Conservation (phyloP, 92 coral and sea anemone genomes). For the Bergia sp. region DNA sequence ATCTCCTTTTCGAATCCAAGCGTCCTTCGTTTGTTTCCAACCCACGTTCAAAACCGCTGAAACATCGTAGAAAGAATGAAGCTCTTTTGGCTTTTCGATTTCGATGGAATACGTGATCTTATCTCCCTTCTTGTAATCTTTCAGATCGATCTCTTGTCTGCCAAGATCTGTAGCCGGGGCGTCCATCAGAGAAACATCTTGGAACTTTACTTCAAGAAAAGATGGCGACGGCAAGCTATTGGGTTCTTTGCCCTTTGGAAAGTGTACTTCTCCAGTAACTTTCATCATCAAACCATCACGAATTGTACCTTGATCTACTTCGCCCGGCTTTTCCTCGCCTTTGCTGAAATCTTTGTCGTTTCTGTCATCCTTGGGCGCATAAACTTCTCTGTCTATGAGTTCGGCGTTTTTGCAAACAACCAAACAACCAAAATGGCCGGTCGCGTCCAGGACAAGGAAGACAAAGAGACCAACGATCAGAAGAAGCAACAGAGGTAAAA, state of each 20-base stretch:
- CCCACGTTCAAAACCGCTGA: conserved; percentile 94
- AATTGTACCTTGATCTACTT: neutral
- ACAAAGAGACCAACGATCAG: conserved; percentile 70
- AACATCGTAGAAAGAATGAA: conserved; percentile 54
- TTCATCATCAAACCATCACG: conserved; percentile 49
- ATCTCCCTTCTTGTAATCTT: conserved; percentile 66
- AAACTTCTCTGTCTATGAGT: conserved; percentile 39
- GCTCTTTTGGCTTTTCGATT: conserved; percentile 63
- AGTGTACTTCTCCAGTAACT: conserved; percentile 27
- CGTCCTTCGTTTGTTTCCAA: conserved; percentile 67
- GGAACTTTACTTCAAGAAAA: conserved; percentile 69
- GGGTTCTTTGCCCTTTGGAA: conserved; percentile 60
- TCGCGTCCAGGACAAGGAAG: conserved; percentile 76
- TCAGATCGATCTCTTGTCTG: conserved; percentile 55
- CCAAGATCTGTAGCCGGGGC: conserved; percentile 64
- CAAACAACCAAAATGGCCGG: conserved; percentile 70
- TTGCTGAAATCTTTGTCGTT: conserved; percentile 9
- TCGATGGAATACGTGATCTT: conserved; percentile 74
- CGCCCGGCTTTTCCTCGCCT: conserved; percentile 1
- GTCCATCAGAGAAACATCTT: conserved; percentile 75
- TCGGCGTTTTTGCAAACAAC: conserved; percentile 60
- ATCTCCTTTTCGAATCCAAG: conserved; percentile 80
- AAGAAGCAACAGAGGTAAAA: conserved; percentile 61
- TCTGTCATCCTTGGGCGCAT: conserved; percentile 44
- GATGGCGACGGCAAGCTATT: conserved; percentile 65